phyloP scores from a whole-genome alignment of 2,113 vertebrate genomes.

The Brienomyrus brachyistius region DNA sequence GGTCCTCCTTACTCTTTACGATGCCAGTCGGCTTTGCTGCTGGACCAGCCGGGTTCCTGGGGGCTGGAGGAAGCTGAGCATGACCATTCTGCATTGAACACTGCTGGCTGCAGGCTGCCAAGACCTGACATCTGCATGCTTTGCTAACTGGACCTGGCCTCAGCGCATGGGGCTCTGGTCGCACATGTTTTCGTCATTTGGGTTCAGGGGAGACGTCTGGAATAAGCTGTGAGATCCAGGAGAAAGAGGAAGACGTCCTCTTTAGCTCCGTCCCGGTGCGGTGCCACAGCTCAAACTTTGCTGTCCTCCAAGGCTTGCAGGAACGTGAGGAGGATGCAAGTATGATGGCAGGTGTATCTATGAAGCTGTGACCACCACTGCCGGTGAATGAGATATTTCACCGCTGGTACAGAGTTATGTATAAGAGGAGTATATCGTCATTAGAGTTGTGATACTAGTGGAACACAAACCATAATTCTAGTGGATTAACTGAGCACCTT shows the following conservation, averaged over 20 bases:
- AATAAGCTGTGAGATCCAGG: neutral
- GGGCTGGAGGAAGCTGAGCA: neutral
- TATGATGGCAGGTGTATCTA: neutral
- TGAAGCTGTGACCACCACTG: neutral
- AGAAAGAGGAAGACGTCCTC: neutral
- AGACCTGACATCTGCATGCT: neutral
- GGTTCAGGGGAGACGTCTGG: neutral
- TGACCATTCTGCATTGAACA: neutral
- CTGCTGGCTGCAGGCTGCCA: neutral
- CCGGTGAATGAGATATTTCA: neutral
- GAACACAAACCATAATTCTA: too few species aligned
- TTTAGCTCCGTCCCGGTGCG: neutral
- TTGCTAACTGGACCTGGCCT: neutral
- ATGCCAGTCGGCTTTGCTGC: neutral
- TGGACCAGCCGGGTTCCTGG: neutral
- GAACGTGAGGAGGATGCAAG: neutral
- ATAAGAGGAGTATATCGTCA: neutral
- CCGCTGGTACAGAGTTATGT: neutral
- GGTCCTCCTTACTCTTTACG: neutral
- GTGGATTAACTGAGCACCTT: neutral
- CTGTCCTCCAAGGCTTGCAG: neutral
- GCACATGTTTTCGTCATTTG: constrained; percentile 8
- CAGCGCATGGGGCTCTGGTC: neutral
- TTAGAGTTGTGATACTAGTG: neutral
- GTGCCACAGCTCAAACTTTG: neutral